phyloP scores from a whole-genome alignment of 2,888 invertebrate genomes.

The Drosophila monieri region DNA sequence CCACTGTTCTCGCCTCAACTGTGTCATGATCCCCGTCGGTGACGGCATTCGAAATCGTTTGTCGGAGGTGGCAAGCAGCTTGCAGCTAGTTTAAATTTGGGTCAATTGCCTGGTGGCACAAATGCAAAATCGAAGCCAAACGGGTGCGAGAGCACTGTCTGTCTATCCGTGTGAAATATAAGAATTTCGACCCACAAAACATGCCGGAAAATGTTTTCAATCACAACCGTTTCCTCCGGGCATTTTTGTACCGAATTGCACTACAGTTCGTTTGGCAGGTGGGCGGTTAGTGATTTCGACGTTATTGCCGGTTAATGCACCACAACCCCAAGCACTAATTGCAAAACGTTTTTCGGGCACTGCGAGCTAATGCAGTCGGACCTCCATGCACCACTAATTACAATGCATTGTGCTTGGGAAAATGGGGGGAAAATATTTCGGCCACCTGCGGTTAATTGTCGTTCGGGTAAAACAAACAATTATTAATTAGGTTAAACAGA shows the following conservation, averaged over 20 bases:
- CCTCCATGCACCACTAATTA: slow-evolving; percentile 35
- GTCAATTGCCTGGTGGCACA: slow-evolving; percentile 75
- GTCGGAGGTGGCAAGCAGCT: slow-evolving; percentile 59
- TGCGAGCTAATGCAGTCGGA: slow-evolving; percentile 22
- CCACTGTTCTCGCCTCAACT: slow-evolving; percentile 7
- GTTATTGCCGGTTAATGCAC: background rate
- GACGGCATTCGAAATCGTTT: slow-evolving; percentile 27
- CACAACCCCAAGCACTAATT: slow-evolving; percentile 73
- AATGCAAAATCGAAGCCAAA: slow-evolving; percentile 38
- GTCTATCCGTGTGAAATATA: slow-evolving; percentile 20
- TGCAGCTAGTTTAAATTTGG: slow-evolving; percentile 76
- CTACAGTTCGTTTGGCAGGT: too few species aligned
- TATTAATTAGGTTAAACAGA: slow-evolving; percentile 43
- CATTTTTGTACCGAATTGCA: slow-evolving; percentile 58
- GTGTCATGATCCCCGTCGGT: slow-evolving; percentile 17
- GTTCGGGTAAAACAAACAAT: slow-evolving; percentile 43
- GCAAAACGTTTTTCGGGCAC: slow-evolving; percentile 43
- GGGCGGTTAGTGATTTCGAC: slow-evolving; percentile 10
- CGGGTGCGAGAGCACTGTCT: slow-evolving; percentile 15
- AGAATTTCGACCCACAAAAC: slow-evolving; percentile 44
- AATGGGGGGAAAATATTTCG: slow-evolving; percentile 24
- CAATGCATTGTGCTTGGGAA: slow-evolving; percentile 35
- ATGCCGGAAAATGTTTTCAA: slow-evolving; percentile 66
- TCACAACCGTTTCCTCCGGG: slow-evolving; percentile 46
- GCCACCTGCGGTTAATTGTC: slow-evolving; percentile 33